Evolutionary conservation across 2,888 invertebrate genomes (phyloP), one percentile per base, ranked within the genome.

Genomic region (Sycophila texana): DNA sequence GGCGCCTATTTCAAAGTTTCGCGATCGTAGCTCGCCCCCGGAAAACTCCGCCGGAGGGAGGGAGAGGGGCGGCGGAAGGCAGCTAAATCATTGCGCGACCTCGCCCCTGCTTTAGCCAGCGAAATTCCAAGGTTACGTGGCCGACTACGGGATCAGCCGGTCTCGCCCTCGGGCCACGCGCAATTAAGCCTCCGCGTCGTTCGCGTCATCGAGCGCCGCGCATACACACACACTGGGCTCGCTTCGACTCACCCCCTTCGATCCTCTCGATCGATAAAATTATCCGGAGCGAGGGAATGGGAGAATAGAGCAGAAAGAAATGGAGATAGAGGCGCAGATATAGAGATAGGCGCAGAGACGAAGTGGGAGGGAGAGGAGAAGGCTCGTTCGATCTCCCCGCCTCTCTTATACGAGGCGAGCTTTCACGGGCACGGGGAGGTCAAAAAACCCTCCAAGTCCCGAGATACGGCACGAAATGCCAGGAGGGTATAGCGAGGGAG

Each of bases 401-500:
- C 65, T 7, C 26, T 51, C 20, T 14, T 3, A 26, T 10, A 58
- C 20, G 22, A 20, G 20, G 49, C 22, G 63, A 57, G 58, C 71
- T 79, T 75, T 79, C 75, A 76, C 63, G 72, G 72, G 49, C 66
- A 74, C 60, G 55, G 47, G 39, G 75, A 79, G 83, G 83, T 84
- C 83, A 83, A 84, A 82, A 84, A 84, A 82, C 83, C 79, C 74
- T 75, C 68, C 67, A 57, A 63, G 80, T 78, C 75, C 74, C 75
- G 78, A 73, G 47, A 82, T 82, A 82, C 77, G 84, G 82, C 83
- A 82, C 83, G 82, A 83, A 83, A 82, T 80, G 81, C 77, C 82
- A 77, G 83, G 84, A 67, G 85, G 51, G 51, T 58, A 39, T 22
- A 22, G 26, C 71, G 49, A 30, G 61, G 66, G 30, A 18, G 67